Evolutionary conservation across 2,113 vertebrate genomes (phyloP).

Genomic region (Nematolebias whitei): DNA sequence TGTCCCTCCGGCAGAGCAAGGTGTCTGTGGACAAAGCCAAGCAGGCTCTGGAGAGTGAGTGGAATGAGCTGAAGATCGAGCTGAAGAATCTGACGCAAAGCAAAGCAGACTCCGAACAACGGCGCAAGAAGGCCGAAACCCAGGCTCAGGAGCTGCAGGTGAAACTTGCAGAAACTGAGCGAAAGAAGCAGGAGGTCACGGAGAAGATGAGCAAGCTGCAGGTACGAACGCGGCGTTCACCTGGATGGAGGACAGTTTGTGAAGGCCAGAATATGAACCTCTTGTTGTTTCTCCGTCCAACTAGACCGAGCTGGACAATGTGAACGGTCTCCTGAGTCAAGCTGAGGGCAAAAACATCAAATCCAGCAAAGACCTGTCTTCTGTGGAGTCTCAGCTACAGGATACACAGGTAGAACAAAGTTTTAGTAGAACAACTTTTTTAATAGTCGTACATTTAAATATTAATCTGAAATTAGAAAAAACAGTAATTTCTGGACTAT

Average conservation of each 20-base stretch:
- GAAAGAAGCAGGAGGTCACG: slow-evolving; percentile 81
- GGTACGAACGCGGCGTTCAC: slow-evolving; percentile 72
- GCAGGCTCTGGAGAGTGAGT: slow-evolving; percentile 91
- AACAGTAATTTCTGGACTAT: no score
- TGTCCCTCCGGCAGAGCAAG: slow-evolving; percentile 83
- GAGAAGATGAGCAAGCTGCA: slow-evolving; percentile 90
- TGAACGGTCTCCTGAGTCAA: slow-evolving; percentile 84
- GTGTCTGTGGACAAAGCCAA: slow-evolving; percentile 93
- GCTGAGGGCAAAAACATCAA: slow-evolving; percentile 93
- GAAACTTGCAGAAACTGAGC: slow-evolving; percentile 87
- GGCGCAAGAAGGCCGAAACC: slow-evolving; percentile 91
- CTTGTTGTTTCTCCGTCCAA: slow-evolving; percentile 16
- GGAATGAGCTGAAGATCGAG: slow-evolving; percentile 90
- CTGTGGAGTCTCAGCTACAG: slow-evolving; percentile 91
- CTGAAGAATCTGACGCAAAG: slow-evolving; percentile 86
- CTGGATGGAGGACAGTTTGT: neutral
- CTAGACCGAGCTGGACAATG: slow-evolving; percentile 89
- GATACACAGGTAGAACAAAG: slow-evolving; percentile 86
- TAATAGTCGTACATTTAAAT: no score
- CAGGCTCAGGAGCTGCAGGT: slow-evolving; percentile 93
- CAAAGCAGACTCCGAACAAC: slow-evolving; percentile 90
- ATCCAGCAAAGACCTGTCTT: slow-evolving; percentile 88
- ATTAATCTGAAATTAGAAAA: neutral
- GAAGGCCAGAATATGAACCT: no score
- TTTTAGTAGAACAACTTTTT: no score